Percentiles rank a stretch among this genome's conserved stretches.
These are phyloP conservation scores for Salvelinus alpinus DNA, from an alignment of 2,113 vertebrate species.

Conservation along the genomic window DNA sequence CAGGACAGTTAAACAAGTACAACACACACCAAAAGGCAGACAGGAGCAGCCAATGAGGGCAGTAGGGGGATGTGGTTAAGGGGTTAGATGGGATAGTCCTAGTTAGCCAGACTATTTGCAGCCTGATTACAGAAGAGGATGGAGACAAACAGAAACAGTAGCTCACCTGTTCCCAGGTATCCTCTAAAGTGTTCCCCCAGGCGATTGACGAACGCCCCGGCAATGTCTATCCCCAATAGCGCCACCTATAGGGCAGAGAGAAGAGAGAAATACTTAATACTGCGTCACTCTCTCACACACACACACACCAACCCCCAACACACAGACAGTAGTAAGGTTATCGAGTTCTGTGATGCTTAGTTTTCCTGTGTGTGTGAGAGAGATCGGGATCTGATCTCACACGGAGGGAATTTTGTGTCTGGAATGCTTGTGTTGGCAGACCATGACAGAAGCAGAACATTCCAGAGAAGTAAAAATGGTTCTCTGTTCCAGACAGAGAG, in stretches of 20 bases:
- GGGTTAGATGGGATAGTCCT: constrained; percentile 27
- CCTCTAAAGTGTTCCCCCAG: constrained; percentile 87
- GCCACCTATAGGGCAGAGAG: constrained; percentile 75
- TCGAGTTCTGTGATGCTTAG: not conserved
- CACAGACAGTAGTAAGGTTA: not conserved
- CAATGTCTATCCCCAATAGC: constrained; percentile 88
- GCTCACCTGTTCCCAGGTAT: constrained; percentile 87
- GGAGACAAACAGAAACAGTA: not conserved
- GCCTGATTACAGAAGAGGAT: constrained; percentile 37
- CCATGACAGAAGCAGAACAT: constrained; percentile 45
- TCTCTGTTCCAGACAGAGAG: constrained; percentile 39
- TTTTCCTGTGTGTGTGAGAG: not conserved
- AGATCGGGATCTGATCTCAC: constrained; percentile 66
- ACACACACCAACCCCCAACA: not conserved
- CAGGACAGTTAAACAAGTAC: not conserved
- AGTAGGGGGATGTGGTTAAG: not conserved
- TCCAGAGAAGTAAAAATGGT: constrained; percentile 61
- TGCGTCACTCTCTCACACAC: no score
- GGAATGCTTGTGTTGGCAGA: constrained; percentile 76
- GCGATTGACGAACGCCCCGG: constrained; percentile 86
- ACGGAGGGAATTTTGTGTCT: constrained; percentile 40
- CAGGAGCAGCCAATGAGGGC: not conserved
- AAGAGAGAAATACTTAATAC: no score
- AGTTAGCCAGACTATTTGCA: constrained; percentile 23
- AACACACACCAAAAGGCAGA: not conserved